Percentiles rank a stretch among this genome's conserved stretches.
These are phyloP conservation scores for Scleropages formosus DNA, from an alignment of 2,797 vertebrate genomes.

Conservation along the genomic window DNA sequence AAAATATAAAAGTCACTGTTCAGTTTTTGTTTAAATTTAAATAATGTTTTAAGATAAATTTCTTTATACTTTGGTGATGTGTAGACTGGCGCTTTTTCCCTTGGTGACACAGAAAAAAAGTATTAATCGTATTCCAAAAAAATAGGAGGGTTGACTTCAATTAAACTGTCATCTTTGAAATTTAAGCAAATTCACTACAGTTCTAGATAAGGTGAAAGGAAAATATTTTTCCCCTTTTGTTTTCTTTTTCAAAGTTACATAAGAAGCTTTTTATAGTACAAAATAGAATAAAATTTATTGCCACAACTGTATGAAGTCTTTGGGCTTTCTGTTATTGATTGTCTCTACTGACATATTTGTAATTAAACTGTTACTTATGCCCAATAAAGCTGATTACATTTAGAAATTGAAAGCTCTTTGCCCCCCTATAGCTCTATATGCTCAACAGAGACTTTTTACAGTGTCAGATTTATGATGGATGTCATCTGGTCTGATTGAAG, in stretches of 20 bases:
- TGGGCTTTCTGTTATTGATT: conserved; percentile 48
- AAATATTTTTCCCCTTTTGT: background rate
- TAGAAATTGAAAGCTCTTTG: conserved; percentile 29
- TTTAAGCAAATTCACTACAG: background rate
- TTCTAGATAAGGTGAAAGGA: background rate
- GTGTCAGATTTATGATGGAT: conserved; percentile 81
- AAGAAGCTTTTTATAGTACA: conserved; percentile 14
- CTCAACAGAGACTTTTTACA: conserved; percentile 63
- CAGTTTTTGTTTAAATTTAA: background rate
- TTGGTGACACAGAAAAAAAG: background rate
- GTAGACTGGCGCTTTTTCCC: background rate
- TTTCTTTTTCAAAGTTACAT: background rate
- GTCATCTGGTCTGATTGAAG: conserved; percentile 82
- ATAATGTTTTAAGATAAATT: background rate
- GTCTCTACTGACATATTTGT: conserved; percentile 47
- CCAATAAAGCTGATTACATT: conserved; percentile 52
- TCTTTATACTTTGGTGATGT: background rate
- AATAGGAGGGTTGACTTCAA: background rate
- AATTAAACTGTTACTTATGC: conserved; percentile 53
- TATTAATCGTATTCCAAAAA: conserved; percentile 1
- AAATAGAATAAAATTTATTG: conserved; percentile 41
- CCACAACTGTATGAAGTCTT: conserved; percentile 41
- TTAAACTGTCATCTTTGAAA: background rate
- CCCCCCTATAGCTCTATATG: conserved; percentile 13
- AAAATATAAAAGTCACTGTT: background rate